phyloP scores from a whole-genome alignment of 92 coral and sea anemone genomes.

The Umimayanthus chanpuru region DNA sequence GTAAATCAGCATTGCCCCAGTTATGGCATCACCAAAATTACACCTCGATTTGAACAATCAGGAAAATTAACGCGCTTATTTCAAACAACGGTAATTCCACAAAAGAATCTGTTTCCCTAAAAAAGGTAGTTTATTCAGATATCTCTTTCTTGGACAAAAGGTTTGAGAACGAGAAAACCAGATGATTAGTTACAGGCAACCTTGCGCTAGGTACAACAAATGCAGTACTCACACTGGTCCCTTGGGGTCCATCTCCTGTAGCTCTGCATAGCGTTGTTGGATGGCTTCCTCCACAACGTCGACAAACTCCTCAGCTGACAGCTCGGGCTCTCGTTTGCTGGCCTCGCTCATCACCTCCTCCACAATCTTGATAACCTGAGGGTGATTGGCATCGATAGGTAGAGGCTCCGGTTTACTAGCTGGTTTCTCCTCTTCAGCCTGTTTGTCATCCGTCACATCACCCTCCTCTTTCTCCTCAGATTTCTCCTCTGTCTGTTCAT shows the following conservation, averaged over 20 bases:
- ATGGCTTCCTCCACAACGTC: constrained; percentile 93
- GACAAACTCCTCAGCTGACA: constrained; percentile 89
- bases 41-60: too few relatives aligned
- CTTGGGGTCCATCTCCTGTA: constrained; percentile 63
- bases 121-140: too few relatives aligned
- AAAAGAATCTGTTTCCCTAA: too few relatives aligned
- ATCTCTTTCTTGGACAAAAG: neutral
- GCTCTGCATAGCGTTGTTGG: constrained; percentile 78
- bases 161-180: neutral
- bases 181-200: neutral
- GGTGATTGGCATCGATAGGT: constrained; percentile 85
- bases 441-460: constrained; percentile 29
- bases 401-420: constrained; percentile 52
- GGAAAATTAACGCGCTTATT: neutral
- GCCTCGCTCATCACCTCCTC: constrained; percentile 85
- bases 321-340: constrained; percentile 81
- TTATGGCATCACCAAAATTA: too few relatives aligned
- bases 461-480: constrained; percentile 54
- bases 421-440: constrained; percentile 29
- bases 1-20: too few relatives aligned
- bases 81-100: too few relatives aligned
- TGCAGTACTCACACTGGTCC: constrained; percentile 82
- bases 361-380: constrained; percentile 85
- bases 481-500: constrained; percentile 14
- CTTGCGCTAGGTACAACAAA: neutral